Conservation (phyloP, 1,140 invertebrate species). For the Camponotus pennsylvanicus region DNA sequence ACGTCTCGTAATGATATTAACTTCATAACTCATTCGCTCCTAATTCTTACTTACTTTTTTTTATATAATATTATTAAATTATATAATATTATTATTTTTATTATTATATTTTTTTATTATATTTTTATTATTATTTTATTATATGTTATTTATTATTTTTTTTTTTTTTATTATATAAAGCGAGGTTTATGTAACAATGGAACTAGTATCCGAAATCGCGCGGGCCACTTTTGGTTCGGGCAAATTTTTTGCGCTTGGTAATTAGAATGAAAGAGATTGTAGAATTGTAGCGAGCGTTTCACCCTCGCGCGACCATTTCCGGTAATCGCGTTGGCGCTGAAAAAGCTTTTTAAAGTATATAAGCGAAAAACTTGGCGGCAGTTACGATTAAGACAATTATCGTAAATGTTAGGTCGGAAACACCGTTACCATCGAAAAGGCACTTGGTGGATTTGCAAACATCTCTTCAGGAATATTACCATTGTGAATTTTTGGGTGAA, state of each 20-base stretch:
- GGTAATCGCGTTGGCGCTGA: constrained; percentile 43
- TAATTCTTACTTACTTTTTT: no score
- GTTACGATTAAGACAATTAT: constrained; percentile 51
- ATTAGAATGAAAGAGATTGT: constrained; percentile 37
- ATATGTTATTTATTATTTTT: not conserved
- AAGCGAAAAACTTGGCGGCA: not conserved
- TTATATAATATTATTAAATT: no score
- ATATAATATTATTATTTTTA: no score
- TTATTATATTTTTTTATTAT: no score
- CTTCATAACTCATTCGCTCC: no score
- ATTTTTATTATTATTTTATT: no score
- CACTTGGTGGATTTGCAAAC: constrained; percentile 46
- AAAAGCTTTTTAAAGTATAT: constrained; percentile 41
- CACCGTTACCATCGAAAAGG: constrained; percentile 32
- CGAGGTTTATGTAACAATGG: not conserved
- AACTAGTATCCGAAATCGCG: constrained; percentile 13
- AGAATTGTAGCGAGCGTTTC: constrained; percentile 15
- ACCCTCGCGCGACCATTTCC: constrained; percentile 21
- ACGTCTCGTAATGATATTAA: no score
- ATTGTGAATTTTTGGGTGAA: not conserved
- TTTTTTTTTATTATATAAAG: not conserved
- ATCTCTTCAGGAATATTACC: constrained; percentile 20
- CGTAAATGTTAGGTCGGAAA: constrained; percentile 38
- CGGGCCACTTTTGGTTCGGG: constrained; percentile 5
- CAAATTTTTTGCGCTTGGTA: constrained; percentile 13